A percentile compares a stretch with the other conserved stretches of the same genome.
phyloP scores from a whole-genome alignment of 2,797 vertebrate genomes.

The Gobionotothen gibberifrons region DNA sequence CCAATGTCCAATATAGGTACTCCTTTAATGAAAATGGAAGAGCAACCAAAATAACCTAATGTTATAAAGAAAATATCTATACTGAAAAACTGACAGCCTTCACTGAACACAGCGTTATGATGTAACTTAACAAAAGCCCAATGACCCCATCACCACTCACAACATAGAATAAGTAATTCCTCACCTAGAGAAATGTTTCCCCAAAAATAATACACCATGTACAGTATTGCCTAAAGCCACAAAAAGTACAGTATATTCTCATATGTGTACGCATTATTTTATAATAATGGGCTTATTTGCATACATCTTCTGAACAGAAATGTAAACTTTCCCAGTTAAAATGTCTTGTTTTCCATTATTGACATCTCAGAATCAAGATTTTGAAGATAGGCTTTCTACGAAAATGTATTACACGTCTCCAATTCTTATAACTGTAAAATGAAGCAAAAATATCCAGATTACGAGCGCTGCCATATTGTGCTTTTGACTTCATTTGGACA shows the following conservation, averaged over 20 bases:
- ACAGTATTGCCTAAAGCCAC: not conserved
- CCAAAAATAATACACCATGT: constrained; percentile 8
- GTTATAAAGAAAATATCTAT: not conserved
- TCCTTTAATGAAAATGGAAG: not conserved
- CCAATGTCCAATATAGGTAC: not conserved
- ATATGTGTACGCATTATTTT: too few relatives aligned
- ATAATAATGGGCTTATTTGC: too few relatives aligned
- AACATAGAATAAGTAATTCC: constrained; percentile 25
- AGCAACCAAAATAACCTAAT: not conserved
- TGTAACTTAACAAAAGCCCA: constrained; percentile 7
- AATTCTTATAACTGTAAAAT: too few relatives aligned
- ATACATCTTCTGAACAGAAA: too few relatives aligned
- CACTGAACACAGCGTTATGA: not conserved
- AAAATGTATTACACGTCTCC: too few relatives aligned
- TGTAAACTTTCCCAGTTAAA: too few relatives aligned
- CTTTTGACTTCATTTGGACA: too few relatives aligned
- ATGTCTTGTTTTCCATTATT: too few relatives aligned
- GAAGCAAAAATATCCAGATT: too few relatives aligned
- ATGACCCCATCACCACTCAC: constrained; percentile 15
- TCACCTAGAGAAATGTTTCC: constrained; percentile 5
- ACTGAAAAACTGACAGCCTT: constrained; percentile 8
- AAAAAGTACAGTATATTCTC: not conserved
- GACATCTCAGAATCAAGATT: too few relatives aligned
- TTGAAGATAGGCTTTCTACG: too few relatives aligned
- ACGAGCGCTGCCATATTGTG: too few relatives aligned